A percentile compares a stretch with the other conserved stretches of the same genome.
Conservation (phyloP, 2,888 invertebrate species). For the Andrena chrysosceles region DNA sequence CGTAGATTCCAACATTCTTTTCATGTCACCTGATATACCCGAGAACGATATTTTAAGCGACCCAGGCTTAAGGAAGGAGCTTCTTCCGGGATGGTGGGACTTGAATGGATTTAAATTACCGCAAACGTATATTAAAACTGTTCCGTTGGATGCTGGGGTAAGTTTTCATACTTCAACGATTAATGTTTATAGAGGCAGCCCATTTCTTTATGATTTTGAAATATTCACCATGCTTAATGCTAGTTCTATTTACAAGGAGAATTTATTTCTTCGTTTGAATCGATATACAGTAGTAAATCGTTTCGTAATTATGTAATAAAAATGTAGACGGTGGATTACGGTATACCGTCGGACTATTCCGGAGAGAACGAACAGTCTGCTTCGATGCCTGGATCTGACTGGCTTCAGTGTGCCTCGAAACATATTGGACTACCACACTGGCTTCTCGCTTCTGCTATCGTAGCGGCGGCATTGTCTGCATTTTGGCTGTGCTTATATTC, state of each 20-base stretch:
- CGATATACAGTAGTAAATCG: slow-evolving; percentile 16
- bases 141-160: slow-evolving; percentile 80
- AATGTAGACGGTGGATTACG: slow-evolving; percentile 78
- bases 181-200: too few species aligned
- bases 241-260: neutral
- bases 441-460: slow-evolving; percentile 73
- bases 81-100: slow-evolving; percentile 83
- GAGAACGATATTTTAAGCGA: slow-evolving; percentile 81
- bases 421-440: slow-evolving; percentile 77
- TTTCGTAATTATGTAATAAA: slow-evolving; percentile 31
- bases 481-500: slow-evolving; percentile 75
- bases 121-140: slow-evolving; percentile 81
- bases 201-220: neutral
- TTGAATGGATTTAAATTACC: slow-evolving; percentile 81
- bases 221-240: neutral
- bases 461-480: slow-evolving; percentile 69
- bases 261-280: neutral
- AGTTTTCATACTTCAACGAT: slow-evolving; percentile 27
- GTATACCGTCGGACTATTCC: slow-evolving; percentile 78
- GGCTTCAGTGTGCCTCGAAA: slow-evolving; percentile 76
- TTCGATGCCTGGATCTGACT: slow-evolving; percentile 76
- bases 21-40: slow-evolving; percentile 80
- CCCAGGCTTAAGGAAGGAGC: slow-evolving; percentile 80
- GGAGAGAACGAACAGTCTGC: slow-evolving; percentile 77
- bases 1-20: slow-evolving; percentile 75